Evolutionary conservation across 2,113 vertebrate species (phyloP).

Genomic region (Archocentrus centrarchus): DNA sequence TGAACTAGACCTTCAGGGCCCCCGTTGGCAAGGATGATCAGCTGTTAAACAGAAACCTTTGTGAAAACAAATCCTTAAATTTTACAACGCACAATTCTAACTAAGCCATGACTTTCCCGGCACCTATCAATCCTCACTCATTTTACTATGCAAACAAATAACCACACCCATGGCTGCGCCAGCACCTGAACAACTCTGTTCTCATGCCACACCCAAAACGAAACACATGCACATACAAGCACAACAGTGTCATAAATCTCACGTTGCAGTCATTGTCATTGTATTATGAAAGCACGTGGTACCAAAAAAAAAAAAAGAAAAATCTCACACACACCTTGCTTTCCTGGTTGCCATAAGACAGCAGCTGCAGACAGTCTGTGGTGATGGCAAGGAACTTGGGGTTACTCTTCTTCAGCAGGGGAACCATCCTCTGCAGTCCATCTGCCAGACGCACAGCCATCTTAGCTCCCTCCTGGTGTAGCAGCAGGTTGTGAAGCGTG

Average conservation of each 20-base stretch:
- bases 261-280: background rate
- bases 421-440: conserved; percentile 96
- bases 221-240: conserved; percentile 37
- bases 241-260: background rate
- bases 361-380: conserved; percentile 97
- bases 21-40: conserved; percentile 94
- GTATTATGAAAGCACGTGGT: background rate
- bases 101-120: background rate
- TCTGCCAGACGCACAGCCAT: conserved; percentile 98
- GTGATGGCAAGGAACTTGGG: conserved; percentile 98
- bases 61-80: background rate
- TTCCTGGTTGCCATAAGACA: conserved; percentile 97
- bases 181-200: conserved; percentile 38
- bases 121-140: background rate
- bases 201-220: conserved; percentile 63
- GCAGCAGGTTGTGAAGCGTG: conserved; percentile 96
- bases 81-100: background rate
- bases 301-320: conserved; percentile 40
- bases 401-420: conserved; percentile 96
- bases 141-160: background rate
- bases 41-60: conserved; percentile 72
- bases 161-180: conserved; percentile 37
- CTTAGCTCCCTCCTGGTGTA: conserved; percentile 97
- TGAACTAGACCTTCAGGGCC: conserved; percentile 94
- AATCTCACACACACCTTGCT: conserved; percentile 87